Base-by-base conservation (phyloP, 64 coral and sea anemone genomes). In the Stylophora pistillata region DNA sequence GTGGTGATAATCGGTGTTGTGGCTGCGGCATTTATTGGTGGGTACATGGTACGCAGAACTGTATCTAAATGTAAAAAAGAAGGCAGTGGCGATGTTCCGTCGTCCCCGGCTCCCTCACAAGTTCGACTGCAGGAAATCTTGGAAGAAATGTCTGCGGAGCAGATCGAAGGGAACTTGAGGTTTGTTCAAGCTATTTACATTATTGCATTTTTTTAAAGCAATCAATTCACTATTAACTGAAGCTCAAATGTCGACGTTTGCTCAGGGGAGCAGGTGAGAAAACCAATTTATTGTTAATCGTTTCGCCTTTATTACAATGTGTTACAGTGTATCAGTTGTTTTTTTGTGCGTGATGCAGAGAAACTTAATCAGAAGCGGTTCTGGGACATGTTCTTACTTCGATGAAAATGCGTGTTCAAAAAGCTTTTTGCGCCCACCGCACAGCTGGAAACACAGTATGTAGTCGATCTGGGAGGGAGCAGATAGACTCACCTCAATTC, bases 31-130 rank as follows among this genome's bases (percentile, higher is more conserved):
- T 96, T 96, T 85, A 56, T 96, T 21, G 91, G 74, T 32, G 95
- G 95, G 32, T 96, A 96, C 87, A 78, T 96, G 62, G 68, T 96
- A 47, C 69, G 91, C 23, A 93, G 91, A 68, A 91, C 91, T 34
- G 54, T 96, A n/a, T 34, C 79, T 52, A 78, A 92, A 29, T 74
- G 41, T 52, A 60, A 76, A 56, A 79, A 15, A 88, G 82, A 81
- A 73, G 88, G 30, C 74, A 54, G n/a, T 70, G 64, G 69, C 21
- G 34, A 25, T 56, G 47, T 53, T 72, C 86, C 60, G 70, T 86
- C 54, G 11, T 56, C 16, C 15, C 59, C 82, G 25, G 41, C 18
- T 13, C 78, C 78, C 20, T 76, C 86, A 6, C 53, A 31, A 14
- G 60, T 53, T 29, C 77, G 70, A 82, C 86, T 96, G 23, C 69